Evolutionary conservation across 2,113 vertebrate genomes (phyloP).

Genomic region (Silurus meridionalis): DNA sequence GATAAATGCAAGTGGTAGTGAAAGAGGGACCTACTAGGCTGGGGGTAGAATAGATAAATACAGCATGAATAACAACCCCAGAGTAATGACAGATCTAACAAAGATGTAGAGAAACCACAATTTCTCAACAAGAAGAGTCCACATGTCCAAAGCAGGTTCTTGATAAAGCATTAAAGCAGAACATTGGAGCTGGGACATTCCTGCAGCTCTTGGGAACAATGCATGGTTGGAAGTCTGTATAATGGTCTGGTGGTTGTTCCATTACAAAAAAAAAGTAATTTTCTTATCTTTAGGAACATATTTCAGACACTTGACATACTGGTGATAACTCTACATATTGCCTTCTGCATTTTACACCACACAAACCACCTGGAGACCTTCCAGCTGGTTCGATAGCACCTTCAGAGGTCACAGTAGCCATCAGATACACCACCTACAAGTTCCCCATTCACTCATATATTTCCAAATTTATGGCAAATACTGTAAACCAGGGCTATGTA

Average conservation of each 20-base stretch:
- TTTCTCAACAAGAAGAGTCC: neutral
- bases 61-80: neutral
- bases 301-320: neutral
- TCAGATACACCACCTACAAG: neutral
- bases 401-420: neutral
- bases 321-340: neutral
- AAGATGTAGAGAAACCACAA: neutral
- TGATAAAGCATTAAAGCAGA: neutral
- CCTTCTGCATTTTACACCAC: neutral
- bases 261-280: neutral
- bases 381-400: neutral
- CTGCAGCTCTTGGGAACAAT: neutral
- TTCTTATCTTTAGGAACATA: neutral
- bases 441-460: neutral
- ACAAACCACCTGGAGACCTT: too few relatives aligned
- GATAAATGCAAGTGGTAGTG: neutral
- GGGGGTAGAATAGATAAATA: neutral
- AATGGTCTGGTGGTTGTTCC: conserved; percentile 1
- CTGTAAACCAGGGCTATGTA: neutral
- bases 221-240: neutral
- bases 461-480: neutral
- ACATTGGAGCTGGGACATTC: neutral
- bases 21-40: neutral
- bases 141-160: neutral
- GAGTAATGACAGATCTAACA: conserved; percentile 19